Evolutionary conservation across 2,888 invertebrate genomes (phyloP).

Genomic region (Caenorhabditis auriculariae): DNA sequence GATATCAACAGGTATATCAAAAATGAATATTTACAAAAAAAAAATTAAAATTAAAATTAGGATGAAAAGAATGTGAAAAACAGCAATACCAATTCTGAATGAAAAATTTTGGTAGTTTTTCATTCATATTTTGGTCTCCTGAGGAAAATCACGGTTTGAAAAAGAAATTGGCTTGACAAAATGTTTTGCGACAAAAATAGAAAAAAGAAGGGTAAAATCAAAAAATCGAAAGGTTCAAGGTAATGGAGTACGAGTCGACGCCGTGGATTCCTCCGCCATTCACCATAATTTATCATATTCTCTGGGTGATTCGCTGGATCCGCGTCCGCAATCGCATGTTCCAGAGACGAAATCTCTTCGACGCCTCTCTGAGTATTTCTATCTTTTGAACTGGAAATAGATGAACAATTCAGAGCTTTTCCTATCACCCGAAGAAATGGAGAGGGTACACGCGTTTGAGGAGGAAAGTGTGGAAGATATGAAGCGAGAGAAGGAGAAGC

Average conservation of each 20-base stretch:
- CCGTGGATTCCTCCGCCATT: conserved; percentile 85
- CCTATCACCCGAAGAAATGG: conserved; percentile 87
- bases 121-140: not conserved
- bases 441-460: conserved; percentile 91
- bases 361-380: conserved; percentile 46
- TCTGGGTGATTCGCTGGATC: conserved; percentile 27
- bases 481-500: conserved; percentile 78
- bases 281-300: conserved; percentile 51
- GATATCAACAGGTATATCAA: conserved; percentile 80
- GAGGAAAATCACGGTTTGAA: too few relatives aligned
- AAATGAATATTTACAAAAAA: too few relatives aligned
- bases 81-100: conserved; percentile 58
- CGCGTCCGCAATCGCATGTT: conserved; percentile 23
- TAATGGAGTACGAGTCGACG: conserved; percentile 96
- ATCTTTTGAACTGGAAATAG: conserved; percentile 67
- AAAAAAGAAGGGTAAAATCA: too few relatives aligned
- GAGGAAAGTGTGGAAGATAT: conserved; percentile 97
- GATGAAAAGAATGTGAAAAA: too few relatives aligned
- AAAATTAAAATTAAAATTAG: not conserved
- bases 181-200: too few relatives aligned
- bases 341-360: conserved; percentile 36
- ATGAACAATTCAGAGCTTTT: conserved; percentile 85
- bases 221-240: conserved; percentile 2
- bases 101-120: conserved; percentile 71
- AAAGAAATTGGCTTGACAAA: not conserved